Conservation (phyloP, 1,140 invertebrate species). For the Leptinotarsa undecemlineata region DNA sequence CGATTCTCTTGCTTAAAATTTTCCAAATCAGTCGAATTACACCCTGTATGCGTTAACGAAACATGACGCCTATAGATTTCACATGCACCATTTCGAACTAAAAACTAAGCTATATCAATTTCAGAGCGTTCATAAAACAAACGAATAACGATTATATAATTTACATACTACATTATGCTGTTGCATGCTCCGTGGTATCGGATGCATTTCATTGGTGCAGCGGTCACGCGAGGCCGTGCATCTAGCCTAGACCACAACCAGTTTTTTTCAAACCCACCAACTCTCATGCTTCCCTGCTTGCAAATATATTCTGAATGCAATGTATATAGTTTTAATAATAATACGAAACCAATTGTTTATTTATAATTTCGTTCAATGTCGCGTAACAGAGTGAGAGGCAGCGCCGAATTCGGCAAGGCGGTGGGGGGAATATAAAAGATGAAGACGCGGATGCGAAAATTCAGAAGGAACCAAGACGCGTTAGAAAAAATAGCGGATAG, state of each 20-base stretch:
- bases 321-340: conserved; percentile 54
- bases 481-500: conserved; percentile 14
- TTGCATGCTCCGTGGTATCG: conserved; percentile 1
- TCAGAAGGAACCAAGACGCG: conserved; percentile 7
- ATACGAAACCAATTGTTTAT: conserved; percentile 39
- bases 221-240: background rate
- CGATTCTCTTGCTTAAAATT: no score
- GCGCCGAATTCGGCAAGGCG: background rate
- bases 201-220: background rate
- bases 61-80: no score
- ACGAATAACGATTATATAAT: background rate
- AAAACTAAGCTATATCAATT: no score
- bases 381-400: background rate
- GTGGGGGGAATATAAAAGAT: conserved; percentile 17
- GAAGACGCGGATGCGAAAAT: background rate
- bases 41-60: no score
- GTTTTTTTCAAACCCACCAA: conserved; percentile 8
- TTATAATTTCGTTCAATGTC: background rate
- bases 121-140: background rate
- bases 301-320: conserved; percentile 54
- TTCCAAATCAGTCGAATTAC: no score
- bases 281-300: conserved; percentile 40
- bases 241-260: conserved; percentile 3
- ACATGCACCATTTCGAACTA: no score
- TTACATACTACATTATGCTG: background rate